Percentiles rank a stretch among this genome's conserved stretches.
These are phyloP conservation scores for Tringa solitaria DNA, from an alignment of 2,113 vertebrate species.

Conservation along the genomic window DNA sequence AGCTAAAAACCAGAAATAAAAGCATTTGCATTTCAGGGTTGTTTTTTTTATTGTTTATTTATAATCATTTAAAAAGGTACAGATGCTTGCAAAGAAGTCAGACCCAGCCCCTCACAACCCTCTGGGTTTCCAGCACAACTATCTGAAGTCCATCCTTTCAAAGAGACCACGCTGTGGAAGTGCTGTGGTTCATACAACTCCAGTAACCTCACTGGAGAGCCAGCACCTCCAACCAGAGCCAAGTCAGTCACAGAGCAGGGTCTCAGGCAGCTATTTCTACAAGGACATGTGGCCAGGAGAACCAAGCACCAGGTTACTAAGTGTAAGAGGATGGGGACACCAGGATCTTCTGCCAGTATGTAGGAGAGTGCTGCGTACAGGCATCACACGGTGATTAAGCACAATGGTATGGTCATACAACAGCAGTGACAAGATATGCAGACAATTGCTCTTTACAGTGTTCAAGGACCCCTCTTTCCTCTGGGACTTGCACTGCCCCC, in stretches of 20 bases:
- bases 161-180: background rate
- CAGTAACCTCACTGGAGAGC: background rate
- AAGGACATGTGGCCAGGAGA: background rate
- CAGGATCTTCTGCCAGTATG: background rate
- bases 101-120: background rate
- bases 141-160: background rate
- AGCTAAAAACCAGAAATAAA: background rate
- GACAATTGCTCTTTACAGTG: background rate
- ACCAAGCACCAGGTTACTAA: background rate
- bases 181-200: background rate
- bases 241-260: background rate
- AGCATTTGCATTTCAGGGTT: background rate
- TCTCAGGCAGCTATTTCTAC: background rate
- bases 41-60: background rate
- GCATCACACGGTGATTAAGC: background rate
- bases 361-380: background rate
- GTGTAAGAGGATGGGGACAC: background rate
- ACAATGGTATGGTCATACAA: background rate
- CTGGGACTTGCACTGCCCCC: background rate
- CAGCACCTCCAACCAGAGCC: background rate
- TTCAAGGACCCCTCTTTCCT: background rate
- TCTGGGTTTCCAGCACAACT: background rate
- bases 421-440: conserved; percentile 4
- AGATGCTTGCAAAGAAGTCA: background rate
- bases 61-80: conserved; percentile 24